phyloP scores from a whole-genome alignment of 2,888 invertebrate genomes.

The Caenorhabditis sp. region DNA sequence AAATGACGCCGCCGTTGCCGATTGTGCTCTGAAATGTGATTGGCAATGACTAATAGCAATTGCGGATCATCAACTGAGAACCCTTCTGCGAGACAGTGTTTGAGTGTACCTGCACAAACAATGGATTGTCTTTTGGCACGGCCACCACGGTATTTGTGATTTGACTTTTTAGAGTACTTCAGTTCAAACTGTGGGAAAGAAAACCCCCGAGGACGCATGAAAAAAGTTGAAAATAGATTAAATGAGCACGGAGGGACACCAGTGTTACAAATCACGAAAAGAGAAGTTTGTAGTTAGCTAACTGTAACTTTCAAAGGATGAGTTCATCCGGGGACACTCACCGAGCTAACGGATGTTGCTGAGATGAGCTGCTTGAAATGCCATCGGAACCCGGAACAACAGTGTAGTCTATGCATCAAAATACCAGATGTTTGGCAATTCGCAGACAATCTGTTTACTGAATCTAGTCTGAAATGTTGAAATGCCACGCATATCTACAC shows the following conservation, averaged over 20 bases:
- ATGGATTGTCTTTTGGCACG: slow-evolving; percentile 50
- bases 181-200: slow-evolving; percentile 1
- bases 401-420: too few relatives aligned
- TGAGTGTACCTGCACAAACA: slow-evolving; percentile 60
- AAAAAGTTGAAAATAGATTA: slow-evolving; percentile 22
- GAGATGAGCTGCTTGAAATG: too few relatives aligned
- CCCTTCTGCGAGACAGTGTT: slow-evolving; percentile 23
- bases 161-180: slow-evolving; percentile 16
- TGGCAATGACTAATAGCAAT: slow-evolving; percentile 28
- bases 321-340: too few relatives aligned
- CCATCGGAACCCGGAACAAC: too few relatives aligned
- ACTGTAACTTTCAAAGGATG: too few relatives aligned
- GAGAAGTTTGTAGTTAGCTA: too few relatives aligned
- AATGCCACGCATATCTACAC: too few relatives aligned
- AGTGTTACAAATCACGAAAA: not conserved
- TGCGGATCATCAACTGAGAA: slow-evolving; percentile 27
- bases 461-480: too few relatives aligned
- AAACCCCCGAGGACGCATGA: not conserved
- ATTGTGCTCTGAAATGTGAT: slow-evolving; percentile 20
- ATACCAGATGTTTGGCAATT: too few relatives aligned
- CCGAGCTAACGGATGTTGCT: too few relatives aligned
- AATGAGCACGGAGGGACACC: not conserved
- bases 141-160: slow-evolving; percentile 32
- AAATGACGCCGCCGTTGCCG: slow-evolving; percentile 27
- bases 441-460: too few relatives aligned